phyloP scores from a whole-genome alignment of 2,888 invertebrate species.

The Lissonota sp. region DNA sequence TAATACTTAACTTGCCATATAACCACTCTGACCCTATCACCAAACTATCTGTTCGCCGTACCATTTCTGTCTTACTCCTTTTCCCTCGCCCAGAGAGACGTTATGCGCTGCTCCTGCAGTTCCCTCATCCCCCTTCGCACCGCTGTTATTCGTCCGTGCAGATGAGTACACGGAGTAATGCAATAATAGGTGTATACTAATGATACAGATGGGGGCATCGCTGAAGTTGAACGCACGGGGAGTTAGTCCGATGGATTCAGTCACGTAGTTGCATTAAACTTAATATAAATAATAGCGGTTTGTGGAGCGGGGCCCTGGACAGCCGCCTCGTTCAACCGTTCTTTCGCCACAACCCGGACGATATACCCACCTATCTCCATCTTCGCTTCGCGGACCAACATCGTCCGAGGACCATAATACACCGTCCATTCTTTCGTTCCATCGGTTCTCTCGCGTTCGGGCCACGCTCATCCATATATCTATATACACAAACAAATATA shows the following conservation, averaged over 20 bases:
- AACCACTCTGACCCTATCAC: too few species aligned
- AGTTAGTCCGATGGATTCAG: constrained; percentile 78
- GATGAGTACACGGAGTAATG: constrained; percentile 77
- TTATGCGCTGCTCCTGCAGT: too few species aligned
- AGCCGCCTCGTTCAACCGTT: constrained; percentile 39
- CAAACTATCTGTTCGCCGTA: too few species aligned
- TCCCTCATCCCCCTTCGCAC: constrained; percentile 3
- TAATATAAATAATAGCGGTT: constrained; percentile 84
- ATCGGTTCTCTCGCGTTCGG: constrained; percentile 53
- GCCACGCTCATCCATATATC: constrained; percentile 51
- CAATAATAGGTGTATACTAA: constrained; percentile 84
- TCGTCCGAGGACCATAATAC: constrained; percentile 77
- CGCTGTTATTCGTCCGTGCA: constrained; percentile 58
- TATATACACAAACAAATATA: too few species aligned
- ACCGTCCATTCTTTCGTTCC: constrained; percentile 71
- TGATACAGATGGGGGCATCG: constrained; percentile 78
- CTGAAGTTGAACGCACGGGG: constrained; percentile 68
- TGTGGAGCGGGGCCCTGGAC: constrained; percentile 75
- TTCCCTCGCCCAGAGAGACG: too few species aligned
- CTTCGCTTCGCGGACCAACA: constrained; percentile 74
- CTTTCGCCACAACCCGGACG: constrained; percentile 47
- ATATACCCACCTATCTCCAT: constrained; percentile 82
- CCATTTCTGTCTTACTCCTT: too few species aligned
- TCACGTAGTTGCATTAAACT: constrained; percentile 84
- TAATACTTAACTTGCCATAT: too few species aligned